Base-by-base conservation (phyloP, 2,888 invertebrate genomes). In the Polymixis lichenea region DNA sequence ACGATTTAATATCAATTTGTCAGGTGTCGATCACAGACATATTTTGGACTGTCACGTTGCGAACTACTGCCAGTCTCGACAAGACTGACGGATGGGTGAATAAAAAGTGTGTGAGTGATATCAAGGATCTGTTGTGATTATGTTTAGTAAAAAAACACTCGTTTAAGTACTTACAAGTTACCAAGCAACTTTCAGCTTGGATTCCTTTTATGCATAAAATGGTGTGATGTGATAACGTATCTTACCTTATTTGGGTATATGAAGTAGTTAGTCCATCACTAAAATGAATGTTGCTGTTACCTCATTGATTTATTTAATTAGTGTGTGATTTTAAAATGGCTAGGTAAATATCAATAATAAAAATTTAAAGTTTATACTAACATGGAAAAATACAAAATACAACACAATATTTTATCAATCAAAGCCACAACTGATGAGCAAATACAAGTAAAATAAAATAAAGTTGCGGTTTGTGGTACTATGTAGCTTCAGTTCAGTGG, bases 381-480 rank as follows among this genome's bases (percentile, higher is more conserved):
- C 8, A 6, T 25, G 46, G 53, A 71, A 61, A 71, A 72, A 49
- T 49, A 77, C 49, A 64, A 46, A 71, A 43, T 56, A 51, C 0
- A 56, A 64, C 13, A 53, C 22, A 56, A 43, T 62, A 43, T 64
- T 73, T 56, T 46, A 74, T 77, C 62, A 81, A 51, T 56, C 17
- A 25, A 51, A 68, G 28, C 22, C 51, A 51, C 70, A 60, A 43
- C 11, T n/a, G 13, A 15, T n/a, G 13, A 15, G 13, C 13, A 22
- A 78, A 38, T 51, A 38, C 0, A 25, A 7, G 25, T 38, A 6
- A 53, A 46, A 22, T 56, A n/a, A 17, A 9, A 28, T 22, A 46
- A 46, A 19, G 32, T 17, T 75, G 64, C 49, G 75, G 62, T 81
- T 81, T 77, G 82, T 77, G 82, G 81, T 80, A 72, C 43, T 22